Base-by-base conservation (phyloP, 1,140 invertebrate genomes). In the Euschistus heros region DNA sequence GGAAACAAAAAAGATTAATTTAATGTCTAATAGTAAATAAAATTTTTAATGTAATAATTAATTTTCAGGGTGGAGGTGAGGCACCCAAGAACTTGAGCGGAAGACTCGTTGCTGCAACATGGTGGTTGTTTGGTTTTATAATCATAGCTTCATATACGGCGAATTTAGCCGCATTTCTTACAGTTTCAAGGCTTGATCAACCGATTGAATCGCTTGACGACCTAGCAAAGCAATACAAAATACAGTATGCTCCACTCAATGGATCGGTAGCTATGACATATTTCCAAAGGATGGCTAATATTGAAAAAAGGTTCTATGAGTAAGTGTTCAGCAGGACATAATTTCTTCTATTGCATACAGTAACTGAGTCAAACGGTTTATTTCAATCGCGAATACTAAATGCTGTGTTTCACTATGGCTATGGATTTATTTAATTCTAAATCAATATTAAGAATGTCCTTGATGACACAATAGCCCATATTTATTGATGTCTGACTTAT, bases 111-210 rank as follows among this genome's bases (percentile, higher is more conserved):
- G 94, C 93, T 0, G 94, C 93, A 1, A 96, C 93, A 0, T 97
- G 94, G 94, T 98, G 95, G 95, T 76, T 97, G 4, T 97, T 97
- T 76, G 93, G 93, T 3, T 97, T 97, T 75, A 96, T 97, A 72
- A 94, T 98, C 55, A 97, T 97, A 72, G 94, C 94, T n/a, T 96
- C 93, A 0, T 98, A 98, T 75, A 97, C 95, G 0, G 95, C 95
- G 8, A 98, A 97, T 77, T 81, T 97, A 70, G 94, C 95, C 30
- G 94, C 94, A 10, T 94, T 94, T 72, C 78, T 96, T 54, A 96
- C 94, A 0, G 94, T 97, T 0, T 95, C 93, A 0, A 82, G 92
- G 44, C 78, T 96, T 71, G 94, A 97, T 67, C 90, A 91, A 0
- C 90, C 92, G 0, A 89, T 98, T 50, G 93, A 95, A 72, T 92